Percentiles rank a stretch among this genome's conserved stretches.
phyloP scores from a whole-genome alignment of 2,888 invertebrate species.

The Eristalis tenax region DNA sequence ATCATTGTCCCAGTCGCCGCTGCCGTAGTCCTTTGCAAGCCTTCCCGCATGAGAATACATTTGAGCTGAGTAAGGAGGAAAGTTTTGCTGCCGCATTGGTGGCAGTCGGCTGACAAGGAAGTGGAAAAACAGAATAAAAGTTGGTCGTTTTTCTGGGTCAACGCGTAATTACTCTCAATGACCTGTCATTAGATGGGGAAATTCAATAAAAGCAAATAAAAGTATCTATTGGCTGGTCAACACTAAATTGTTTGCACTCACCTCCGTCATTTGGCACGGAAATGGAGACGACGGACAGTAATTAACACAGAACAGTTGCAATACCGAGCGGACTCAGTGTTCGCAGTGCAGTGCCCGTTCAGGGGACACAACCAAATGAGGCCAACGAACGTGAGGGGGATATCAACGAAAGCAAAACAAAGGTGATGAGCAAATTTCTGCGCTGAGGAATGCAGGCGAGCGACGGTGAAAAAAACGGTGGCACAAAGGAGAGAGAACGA shows the following conservation, averaged over 20 bases:
- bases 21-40: not conserved
- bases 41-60: constrained; percentile 21
- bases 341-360: not conserved
- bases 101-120: constrained; percentile 21
- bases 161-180: constrained; percentile 53
- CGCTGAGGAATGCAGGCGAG: not conserved
- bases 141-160: constrained; percentile 33
- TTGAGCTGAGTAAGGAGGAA: constrained; percentile 41
- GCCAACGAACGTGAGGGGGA: not conserved
- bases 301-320: not conserved
- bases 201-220: constrained; percentile 45
- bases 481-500: not conserved
- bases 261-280: not conserved
- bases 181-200: constrained; percentile 35
- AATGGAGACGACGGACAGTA: not conserved
- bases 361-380: not conserved
- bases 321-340: not conserved
- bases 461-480: not conserved
- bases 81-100: constrained; percentile 32
- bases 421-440: not conserved
- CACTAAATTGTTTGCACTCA: not conserved
- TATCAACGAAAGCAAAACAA: not conserved
- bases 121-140: constrained; percentile 16
- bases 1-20: not conserved
- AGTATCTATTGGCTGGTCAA: constrained; percentile 7